Base-by-base conservation (phyloP, 35 echinoderm and acorn worm species). In the Heliocidaris erythrogramma region DNA sequence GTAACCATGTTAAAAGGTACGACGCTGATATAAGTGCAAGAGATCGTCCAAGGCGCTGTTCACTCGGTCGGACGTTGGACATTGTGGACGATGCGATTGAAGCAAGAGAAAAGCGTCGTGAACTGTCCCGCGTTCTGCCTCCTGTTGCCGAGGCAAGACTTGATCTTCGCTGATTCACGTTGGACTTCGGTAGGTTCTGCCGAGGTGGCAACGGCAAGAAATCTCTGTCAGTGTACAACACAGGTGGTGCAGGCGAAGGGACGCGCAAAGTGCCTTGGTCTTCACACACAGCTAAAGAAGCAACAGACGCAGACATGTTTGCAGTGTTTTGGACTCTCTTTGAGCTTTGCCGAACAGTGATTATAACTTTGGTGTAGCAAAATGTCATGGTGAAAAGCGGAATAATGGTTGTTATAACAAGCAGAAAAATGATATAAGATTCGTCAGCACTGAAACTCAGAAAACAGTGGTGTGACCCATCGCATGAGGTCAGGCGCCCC, bases 31-130 rank as follows among this genome's bases (percentile, higher is more conserved):
- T 88, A n/a, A 96, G 93, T 49, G 88, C 94, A 17, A 96, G 93
- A 6, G 95, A 96, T 69, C 90, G 88, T 32, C 95, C 95, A 9
- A 96, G 86, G 24, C 95, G 95, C 48, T 60, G 93, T 78, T 96
- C 95, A 29, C 93, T 91, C 5, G 95, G 95, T 90, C 95, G 65
- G 85, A 96, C 93, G 49, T 92, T 96, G 52, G 95, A 93, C 7
- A 96, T 94, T n/a, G 93, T 93, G 29, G 95, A 96, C 7, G 95
- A 96, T 24, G 93, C 95, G 47, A 96, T 93, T 7, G 95, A 96
- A 50, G 91, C 91, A 12, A 92, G 49, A 48, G 91, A 92, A 18
- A 30, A 30, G 29, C 91, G 91, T 48, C 91, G 47, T 30, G 24
- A 18, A 48, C n/a, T 49, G 29, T 92, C 49, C 48, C 91, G 91